Conservation (phyloP, 1,140 invertebrate species). For the Drosophila elegans region DNA sequence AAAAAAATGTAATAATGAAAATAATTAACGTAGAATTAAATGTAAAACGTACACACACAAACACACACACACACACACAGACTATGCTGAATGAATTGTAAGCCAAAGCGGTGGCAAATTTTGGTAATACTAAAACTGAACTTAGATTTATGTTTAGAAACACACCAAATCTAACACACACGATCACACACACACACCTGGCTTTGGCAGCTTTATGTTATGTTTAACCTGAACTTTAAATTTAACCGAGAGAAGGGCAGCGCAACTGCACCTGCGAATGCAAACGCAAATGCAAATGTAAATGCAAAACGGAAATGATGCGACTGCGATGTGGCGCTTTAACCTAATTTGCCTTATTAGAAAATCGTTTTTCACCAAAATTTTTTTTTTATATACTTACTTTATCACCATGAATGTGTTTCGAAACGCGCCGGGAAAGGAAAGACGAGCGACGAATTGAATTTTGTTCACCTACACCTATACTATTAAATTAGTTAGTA, state of each 20-base stretch:
- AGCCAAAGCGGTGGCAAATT: constrained; percentile 37
- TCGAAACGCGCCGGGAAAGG: constrained; percentile 5
- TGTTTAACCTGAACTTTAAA: constrained; percentile 52
- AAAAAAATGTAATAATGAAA: constrained; percentile 1
- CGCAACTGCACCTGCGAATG: too few species aligned
- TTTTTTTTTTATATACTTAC: constrained; percentile 6
- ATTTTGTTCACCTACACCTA: constrained; percentile 10
- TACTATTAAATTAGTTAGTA: constrained; percentile 51
- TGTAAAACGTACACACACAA: constrained; percentile 2
- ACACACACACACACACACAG: constrained; percentile 1
- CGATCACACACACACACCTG: constrained; percentile 37
- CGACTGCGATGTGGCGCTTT: constrained; percentile 36
- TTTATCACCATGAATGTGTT: constrained; percentile 33
- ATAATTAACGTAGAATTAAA: constrained; percentile 19
- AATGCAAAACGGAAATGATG: neutral
- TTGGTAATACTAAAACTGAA: constrained; percentile 38
- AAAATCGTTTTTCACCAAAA: constrained; percentile 49
- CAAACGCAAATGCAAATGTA: neutral
- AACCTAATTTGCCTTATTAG: constrained; percentile 77
- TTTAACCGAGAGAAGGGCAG: neutral
- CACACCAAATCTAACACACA: constrained; percentile 43
- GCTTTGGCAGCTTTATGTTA: constrained; percentile 73
- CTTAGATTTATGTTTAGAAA: constrained; percentile 43
- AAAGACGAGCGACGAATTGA: constrained; percentile 13
- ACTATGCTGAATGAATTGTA: constrained; percentile 13